phyloP scores from a whole-genome alignment of 2,797 vertebrate genomes.

The Danio kyathit region DNA sequence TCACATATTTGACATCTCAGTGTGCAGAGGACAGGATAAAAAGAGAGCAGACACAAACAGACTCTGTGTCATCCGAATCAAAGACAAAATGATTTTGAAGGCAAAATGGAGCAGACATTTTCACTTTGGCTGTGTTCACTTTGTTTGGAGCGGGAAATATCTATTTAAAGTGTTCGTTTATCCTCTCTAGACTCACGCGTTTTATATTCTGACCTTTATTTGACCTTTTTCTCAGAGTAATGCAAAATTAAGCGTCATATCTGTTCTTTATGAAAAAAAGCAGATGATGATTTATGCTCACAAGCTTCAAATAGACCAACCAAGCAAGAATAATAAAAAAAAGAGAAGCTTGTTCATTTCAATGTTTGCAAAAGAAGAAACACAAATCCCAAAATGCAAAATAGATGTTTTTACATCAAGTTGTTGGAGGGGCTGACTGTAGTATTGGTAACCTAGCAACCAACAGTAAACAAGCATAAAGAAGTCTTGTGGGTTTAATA shows the following conservation, averaged over 20 bases:
- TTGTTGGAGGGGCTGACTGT: too few species aligned
- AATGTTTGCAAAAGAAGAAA: too few species aligned
- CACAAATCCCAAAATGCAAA: too few species aligned
- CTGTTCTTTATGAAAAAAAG: background rate
- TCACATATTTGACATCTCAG: slow-evolving; percentile 14
- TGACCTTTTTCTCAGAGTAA: background rate
- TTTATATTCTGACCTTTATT: background rate
- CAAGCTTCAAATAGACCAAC: background rate
- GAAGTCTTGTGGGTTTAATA: too few species aligned
- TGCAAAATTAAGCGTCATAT: background rate
- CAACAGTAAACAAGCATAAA: too few species aligned
- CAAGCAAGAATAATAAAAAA: too few species aligned
- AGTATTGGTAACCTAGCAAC: too few species aligned
- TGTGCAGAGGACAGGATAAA: slow-evolving; percentile 9
- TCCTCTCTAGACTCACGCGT: background rate
- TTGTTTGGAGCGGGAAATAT: background rate
- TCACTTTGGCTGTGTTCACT: background rate
- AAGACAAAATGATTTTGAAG: slow-evolving; percentile 14
- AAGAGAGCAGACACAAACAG: slow-evolving; percentile 30
- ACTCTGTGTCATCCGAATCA: slow-evolving; percentile 14
- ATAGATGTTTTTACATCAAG: too few species aligned
- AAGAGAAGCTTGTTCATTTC: too few species aligned
- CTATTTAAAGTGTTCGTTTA: slow-evolving; percentile 6
- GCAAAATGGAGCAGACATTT: slow-evolving; percentile 16
- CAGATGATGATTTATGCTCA: background rate